Conservation (phyloP, 2,113 vertebrate genomes). For the Octodon degus region DNA sequence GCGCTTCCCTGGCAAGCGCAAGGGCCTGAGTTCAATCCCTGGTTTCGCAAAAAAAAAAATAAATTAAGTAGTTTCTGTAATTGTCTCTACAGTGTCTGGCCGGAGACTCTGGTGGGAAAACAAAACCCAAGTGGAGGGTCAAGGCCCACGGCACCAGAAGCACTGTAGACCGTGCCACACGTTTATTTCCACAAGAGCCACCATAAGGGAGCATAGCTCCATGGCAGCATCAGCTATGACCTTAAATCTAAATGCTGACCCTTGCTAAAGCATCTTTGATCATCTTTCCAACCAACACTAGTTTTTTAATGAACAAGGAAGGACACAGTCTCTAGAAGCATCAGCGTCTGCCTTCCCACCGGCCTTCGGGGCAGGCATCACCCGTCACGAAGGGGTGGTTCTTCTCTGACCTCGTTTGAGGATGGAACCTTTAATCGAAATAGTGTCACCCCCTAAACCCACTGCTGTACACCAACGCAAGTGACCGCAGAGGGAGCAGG, state of each 20-base stretch:
- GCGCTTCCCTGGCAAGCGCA: too few relatives aligned
- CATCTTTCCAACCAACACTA: not conserved
- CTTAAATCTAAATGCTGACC: not conserved
- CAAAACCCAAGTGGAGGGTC: conserved; percentile 33
- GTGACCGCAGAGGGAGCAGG: conserved; percentile 59
- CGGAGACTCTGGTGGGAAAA: conserved; percentile 5
- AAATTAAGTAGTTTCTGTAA: not conserved
- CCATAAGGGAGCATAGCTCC: not conserved
- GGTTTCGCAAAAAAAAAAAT: too few relatives aligned
- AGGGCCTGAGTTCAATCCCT: too few relatives aligned
- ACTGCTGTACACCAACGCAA: conserved; percentile 45
- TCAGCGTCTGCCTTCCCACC: conserved; percentile 57
- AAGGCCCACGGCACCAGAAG: not conserved
- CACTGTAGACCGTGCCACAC: not conserved
- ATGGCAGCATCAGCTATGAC: not conserved
- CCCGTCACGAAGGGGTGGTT: not conserved
- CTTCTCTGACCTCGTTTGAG: conserved; percentile 72
- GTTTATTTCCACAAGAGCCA: not conserved
- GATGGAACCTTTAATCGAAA: conserved; percentile 77
- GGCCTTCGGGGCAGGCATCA: conserved; percentile 1
- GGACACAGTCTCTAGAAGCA: not conserved
- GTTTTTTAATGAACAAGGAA: not conserved
- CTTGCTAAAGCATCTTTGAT: not conserved
- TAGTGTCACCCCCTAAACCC: conserved; percentile 47
- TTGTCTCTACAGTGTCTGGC: not conserved